Evolutionary conservation across 2,113 vertebrate species (phyloP), one percentile per base, ranked within the genome.

Genomic region (Trematocara marginatum): DNA sequence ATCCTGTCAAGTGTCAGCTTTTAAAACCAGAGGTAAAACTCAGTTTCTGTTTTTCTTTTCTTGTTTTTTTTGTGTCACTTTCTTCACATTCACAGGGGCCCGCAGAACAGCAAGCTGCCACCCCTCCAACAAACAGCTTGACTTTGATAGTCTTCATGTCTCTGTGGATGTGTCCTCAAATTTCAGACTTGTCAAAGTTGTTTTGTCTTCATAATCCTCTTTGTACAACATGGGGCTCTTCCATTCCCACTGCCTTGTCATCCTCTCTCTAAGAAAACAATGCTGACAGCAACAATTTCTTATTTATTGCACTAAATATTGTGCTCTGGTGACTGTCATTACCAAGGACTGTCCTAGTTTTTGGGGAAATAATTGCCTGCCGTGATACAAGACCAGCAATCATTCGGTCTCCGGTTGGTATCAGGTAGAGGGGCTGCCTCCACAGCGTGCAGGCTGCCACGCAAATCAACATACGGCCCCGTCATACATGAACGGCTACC

Each of bases 201-300:
- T 93, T 95, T 93, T 93, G 92, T 93, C 91, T 90, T 90, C 86
- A 79, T 93, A 93, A 94, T 96, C 90, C 87, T 92, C 86, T 94
- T 93, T 93, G 84, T 92, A 80, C 82, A 74, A 93, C 83, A 86
- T 76, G 83, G 76, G 88, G 79, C 20, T 7, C 42, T 86, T 92
- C 92, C 86, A 89, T 93, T 90, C 53, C 82, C 57, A 16, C 86
- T 9, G 86, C 83, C 86, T 87, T 74, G 79, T 92, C 89, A 78
- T 86, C 82, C 53, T 82, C 83, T 78, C 69, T 80, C 80, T 2
- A 86, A 86, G 84, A 92, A 94, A 93, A 90, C 90, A 85, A 86
- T 47, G 61, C 64, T 87, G 90, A 92, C 92, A 90, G 91, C 81
- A 61, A 79, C 86, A 34, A 66, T 84, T 86, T 66, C 54, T 90